These are phyloP conservation scores for Eolophus roseicapilla DNA, from an alignment of 2,113 vertebrate genomes.

Conservation along the genomic window DNA sequence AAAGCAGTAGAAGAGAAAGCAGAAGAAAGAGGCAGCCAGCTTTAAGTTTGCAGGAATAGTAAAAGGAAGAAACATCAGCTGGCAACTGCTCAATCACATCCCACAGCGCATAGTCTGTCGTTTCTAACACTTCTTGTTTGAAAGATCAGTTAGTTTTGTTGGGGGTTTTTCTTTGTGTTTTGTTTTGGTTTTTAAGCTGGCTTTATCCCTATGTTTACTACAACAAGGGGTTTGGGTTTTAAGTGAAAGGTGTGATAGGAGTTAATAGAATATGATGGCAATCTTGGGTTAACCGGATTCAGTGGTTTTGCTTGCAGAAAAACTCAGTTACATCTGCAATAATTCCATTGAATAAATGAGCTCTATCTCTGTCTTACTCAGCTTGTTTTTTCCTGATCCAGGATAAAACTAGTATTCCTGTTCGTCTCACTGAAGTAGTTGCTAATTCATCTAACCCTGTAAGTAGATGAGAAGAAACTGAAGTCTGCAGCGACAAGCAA, in stretches of 20 bases:
- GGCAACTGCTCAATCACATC: not conserved
- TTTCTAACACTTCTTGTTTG: not conserved
- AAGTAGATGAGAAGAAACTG: not conserved
- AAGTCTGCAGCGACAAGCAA: not conserved
- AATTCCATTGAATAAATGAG: not conserved
- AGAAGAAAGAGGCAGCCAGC: not conserved
- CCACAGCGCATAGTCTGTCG: not conserved
- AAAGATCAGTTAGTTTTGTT: not conserved
- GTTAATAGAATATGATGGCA: not conserved
- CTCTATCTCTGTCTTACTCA: no score
- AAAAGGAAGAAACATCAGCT: not conserved
- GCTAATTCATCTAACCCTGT: not conserved
- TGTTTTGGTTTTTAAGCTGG: not conserved
- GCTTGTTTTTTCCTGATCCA: not conserved
- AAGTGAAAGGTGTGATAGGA: not conserved
- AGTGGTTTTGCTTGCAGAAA: not conserved
- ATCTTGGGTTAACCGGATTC: not conserved
- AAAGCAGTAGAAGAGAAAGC: not conserved
- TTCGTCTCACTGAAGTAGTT: not conserved
- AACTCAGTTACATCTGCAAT: not conserved
- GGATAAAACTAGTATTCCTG: not conserved
- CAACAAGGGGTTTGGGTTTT: not conserved
- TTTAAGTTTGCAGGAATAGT: not conserved
- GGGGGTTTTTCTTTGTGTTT: not conserved
- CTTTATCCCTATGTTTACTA: not conserved